phyloP scores from a whole-genome alignment of 1,140 invertebrate genomes.

The Probaryconus sp. region DNA sequence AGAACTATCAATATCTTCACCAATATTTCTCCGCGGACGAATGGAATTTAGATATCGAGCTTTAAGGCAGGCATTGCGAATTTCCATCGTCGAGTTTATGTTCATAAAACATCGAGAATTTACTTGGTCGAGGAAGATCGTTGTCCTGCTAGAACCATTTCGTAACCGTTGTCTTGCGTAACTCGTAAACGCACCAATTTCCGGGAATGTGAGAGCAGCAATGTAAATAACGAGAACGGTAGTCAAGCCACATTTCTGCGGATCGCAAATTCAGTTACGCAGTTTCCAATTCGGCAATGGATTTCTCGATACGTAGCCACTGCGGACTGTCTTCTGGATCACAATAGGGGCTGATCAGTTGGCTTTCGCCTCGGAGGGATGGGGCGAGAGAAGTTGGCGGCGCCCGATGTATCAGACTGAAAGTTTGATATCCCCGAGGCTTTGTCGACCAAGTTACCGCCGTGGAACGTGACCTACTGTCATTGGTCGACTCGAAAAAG shows the following conservation, averaged over 20 bases:
- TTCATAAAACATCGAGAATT: conserved; percentile 30
- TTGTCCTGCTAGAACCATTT: too few relatives aligned
- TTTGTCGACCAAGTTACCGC: conserved; percentile 57
- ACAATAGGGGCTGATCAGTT: conserved; percentile 71
- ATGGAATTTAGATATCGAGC: too few relatives aligned
- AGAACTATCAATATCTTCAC: too few relatives aligned
- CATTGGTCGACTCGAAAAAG: conserved; percentile 56
- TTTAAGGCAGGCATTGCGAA: conserved; percentile 25
- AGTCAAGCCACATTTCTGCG: conserved; percentile 33
- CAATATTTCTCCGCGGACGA: too few relatives aligned
- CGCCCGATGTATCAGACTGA: conserved; percentile 63
- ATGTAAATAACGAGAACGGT: conserved; percentile 45
- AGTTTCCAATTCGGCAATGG: conserved; percentile 60
- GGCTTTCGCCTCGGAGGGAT: conserved; percentile 45
- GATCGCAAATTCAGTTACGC: conserved; percentile 55
- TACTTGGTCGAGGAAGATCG: too few relatives aligned
- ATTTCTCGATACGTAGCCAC: conserved; percentile 43
- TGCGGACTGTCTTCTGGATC: conserved; percentile 40
- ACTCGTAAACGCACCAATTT: conserved; percentile 35
- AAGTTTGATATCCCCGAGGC: conserved; percentile 68
- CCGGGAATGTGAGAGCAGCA: conserved; percentile 6
- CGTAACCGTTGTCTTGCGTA: conserved; percentile 15
- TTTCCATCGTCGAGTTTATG: conserved; percentile 15
- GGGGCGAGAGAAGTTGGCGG: conserved; percentile 60
- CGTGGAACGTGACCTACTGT: conserved; percentile 59